These are phyloP conservation scores for Mycteria americana DNA, from an alignment of 2,797 vertebrate species.

Conservation along the genomic window DNA sequence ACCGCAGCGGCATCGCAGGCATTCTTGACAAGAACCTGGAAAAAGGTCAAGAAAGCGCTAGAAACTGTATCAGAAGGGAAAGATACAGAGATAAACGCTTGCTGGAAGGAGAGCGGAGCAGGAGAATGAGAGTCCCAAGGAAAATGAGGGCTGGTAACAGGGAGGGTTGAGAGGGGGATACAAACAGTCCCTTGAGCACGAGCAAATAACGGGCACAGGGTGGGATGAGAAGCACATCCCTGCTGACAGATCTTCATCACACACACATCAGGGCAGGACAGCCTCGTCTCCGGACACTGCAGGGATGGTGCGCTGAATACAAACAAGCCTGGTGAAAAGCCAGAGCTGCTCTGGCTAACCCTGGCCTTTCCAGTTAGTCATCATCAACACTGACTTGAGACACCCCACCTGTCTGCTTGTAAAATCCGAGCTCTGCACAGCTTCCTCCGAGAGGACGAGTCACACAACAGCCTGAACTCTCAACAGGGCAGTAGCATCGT, in stretches of 20 bases:
- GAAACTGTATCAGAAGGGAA: background rate
- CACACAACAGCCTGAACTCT: background rate
- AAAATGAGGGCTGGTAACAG: background rate
- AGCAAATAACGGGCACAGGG: background rate
- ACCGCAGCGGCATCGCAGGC: background rate
- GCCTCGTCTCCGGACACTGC: background rate
- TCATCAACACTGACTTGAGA: background rate
- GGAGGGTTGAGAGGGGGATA: background rate
- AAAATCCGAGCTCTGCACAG: background rate
- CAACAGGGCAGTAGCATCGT: fast-evolving
- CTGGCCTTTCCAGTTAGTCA: background rate
- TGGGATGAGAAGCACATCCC: background rate
- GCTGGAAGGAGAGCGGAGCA: background rate
- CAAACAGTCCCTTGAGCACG: background rate
- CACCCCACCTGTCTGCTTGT: background rate
- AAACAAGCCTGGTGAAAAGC: background rate
- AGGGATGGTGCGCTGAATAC: fast-evolving
- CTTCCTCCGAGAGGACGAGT: background rate
- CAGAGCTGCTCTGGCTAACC: background rate
- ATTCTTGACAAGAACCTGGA: background rate
- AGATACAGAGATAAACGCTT: background rate
- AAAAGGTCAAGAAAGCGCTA: background rate
- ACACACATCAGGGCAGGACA: background rate
- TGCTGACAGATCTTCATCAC: background rate
- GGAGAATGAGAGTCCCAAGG: background rate